Evolutionary conservation across 2,113 vertebrate species (phyloP), one percentile per base, ranked within the genome.

Genomic region (Alouatta palliata): DNA sequence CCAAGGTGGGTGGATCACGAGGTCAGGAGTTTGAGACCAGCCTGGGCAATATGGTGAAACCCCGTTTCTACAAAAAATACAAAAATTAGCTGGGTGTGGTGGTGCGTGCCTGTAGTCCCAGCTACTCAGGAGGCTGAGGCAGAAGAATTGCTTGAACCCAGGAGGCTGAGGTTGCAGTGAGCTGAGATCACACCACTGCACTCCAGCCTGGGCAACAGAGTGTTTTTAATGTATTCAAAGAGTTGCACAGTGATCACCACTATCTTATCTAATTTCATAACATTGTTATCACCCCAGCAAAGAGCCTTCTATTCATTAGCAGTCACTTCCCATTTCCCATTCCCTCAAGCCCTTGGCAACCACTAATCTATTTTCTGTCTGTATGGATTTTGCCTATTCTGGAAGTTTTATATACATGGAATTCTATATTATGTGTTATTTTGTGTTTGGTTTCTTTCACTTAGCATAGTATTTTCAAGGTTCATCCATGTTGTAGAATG

Each of bases 161-260:
- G 27, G 61, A 64, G 27, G 61, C 27, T 5, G 61, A 64, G 27
- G 61, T 30, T 64, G 27, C 27, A 64, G 5, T 30, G 27, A 64
- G 61, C 27, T 12, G 5, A 64, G 61, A 64, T 64, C 13, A 5
- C 30, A 30, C 61, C 61, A 64, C 61, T 32, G 5, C 12, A 64
- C 61, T 64, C 61, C 61, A 30, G 61, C 27, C 13, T 30, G 61
- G 58, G 61, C 12, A 2, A 64, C 61, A 64, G 61, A 64, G 27
- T 64, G 56, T 83, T 87, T 85, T 93, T 97, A 47, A 12, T 47
- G 70, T 83, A 54, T 64, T 87, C n/a, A 81, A 16, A 87, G 52
- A 86, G 13, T 90, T 90, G 32, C 90, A 30, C 40, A 45, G 80
- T 20, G 23, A 45, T 77, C 30, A 43, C 81, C 40, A 71, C 66